Evolutionary conservation across 2,888 invertebrate genomes (phyloP), one percentile per base, ranked within the genome.

Genomic region (Malachius bipustulatus): DNA sequence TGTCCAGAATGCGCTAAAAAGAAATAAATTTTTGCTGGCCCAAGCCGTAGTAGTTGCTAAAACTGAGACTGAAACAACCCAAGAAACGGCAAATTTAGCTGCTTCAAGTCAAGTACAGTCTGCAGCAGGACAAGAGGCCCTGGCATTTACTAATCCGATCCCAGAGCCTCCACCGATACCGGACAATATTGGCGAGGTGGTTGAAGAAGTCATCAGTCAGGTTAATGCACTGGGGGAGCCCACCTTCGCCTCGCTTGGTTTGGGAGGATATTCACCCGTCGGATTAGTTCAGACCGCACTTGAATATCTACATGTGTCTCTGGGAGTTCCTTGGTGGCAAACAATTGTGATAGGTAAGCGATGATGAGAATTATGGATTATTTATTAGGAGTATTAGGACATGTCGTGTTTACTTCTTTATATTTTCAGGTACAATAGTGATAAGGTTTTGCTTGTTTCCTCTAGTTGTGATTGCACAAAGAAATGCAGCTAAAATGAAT

Each of bases 241-340:
- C 1, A 72, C 84, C 0, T 76, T 93, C 50, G 70, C 73, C 1
- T 82, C 83, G 37, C 57, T 90, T 30, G 93, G 93, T 0, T 67
- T 94, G 12, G 89, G 84, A 2, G 79, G 84, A 14, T 84, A 78
- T 75, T 66, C 71, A 10, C 94, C 94, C 1, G 70, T 81, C 1
- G 93, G 94, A 1, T 57, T 88, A 3, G 70, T 90, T 9, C 87
- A 94, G 59, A 69, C 75, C 30, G 71, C 72, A 41, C 65, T 96
- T 49, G 94, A 97, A 61, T 80, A 67, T 50, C 48, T 93, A 26
- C 96, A 97, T 56, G 71, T 84, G n/a, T 63, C 69, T 0, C 60
- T 73, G 8, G 87, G 82, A 47, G 44, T 96, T 8, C 96, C 96
- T 1, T 97, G 97, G 97, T 97, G 94, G 91, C 77, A 71, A 24